Evolutionary conservation across 2,888 invertebrate genomes (phyloP), one percentile per base, ranked within the genome.

Genomic region (Ectemnius continuus): DNA sequence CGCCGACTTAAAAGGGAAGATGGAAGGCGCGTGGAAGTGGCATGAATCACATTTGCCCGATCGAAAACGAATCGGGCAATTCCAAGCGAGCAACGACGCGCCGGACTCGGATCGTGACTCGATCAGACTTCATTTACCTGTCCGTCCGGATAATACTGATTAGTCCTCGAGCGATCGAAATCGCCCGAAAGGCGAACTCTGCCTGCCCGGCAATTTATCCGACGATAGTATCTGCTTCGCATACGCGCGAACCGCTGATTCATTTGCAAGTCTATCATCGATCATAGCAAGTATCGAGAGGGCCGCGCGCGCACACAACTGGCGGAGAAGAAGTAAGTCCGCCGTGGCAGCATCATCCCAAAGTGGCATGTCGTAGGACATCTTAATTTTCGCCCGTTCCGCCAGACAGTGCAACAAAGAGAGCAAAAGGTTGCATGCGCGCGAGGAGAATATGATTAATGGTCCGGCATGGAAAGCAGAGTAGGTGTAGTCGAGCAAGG

Each of bases 171-270:
- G 5, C 52, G 52, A 52, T 52, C 52, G 16, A 47, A 62, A 59
- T 28, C 46, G 4, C 13, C 48, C 47, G 62, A 60, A 36, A 20
- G 16, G 36, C n/a, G n/a, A n/a, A n/a, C 60, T 13, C 58, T 20
- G 8, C 16, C 6, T 36, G 36, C 36, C 36, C 36, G 36, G 62
- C 62, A 65, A 70, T 52, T 47, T 45, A 47, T 16, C 23, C 61
- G 16, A 66, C 61, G 20, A 47, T n/a, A 16, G 57, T 20, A 61
- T 66, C 60, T 47, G 11, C 36, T 59, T 14, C 23, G 56, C 47
- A 36, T n/a, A n/a, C n/a, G n/a, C 47, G 36, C 64, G 26, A 67
- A 58, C n/a, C 52, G 75, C 59, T 62, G 75, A 75, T 73, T 75
- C 75, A 69, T 65, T 73, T 67, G 26, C 46, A 57, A 59, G 64